These are phyloP conservation scores for Antennarius striatus DNA, from an alignment of 2,113 vertebrate species.

Conservation along the genomic window DNA sequence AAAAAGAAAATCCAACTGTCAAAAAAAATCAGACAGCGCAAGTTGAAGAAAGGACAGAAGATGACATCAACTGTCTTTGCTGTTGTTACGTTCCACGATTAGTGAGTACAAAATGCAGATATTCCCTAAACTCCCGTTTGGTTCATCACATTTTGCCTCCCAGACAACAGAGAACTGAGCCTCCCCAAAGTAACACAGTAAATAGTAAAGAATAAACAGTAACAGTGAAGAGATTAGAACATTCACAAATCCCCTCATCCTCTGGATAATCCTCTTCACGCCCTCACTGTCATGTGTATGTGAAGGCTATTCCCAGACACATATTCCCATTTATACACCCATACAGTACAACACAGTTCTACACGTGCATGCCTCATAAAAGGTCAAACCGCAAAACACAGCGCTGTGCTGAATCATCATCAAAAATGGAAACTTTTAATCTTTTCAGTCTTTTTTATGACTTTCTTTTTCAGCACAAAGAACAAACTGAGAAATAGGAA, in stretches of 20 bases:
- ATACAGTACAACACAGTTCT: conserved; percentile 31
- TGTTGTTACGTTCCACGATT: not conserved
- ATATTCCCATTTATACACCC: conserved; percentile 29
- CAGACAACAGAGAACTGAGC: not conserved
- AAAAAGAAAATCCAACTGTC: too few species aligned
- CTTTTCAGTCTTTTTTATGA: conserved; percentile 27
- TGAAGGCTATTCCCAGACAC: not conserved
- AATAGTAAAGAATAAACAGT: not conserved
- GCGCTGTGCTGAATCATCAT: conserved; percentile 60
- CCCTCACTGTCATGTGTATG: not conserved
- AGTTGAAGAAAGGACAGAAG: too few species aligned
- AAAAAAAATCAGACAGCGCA: too few species aligned
- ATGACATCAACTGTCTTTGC: not conserved
- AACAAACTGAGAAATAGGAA: conserved; percentile 63
- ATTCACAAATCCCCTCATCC: conserved; percentile 11
- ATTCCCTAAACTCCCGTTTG: conserved; percentile 16
- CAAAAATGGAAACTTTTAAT: conserved; percentile 73
- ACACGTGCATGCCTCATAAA: conserved; percentile 56
- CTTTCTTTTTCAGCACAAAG: conserved; percentile 35
- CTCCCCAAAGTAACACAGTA: not conserved
- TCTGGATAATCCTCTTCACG: conserved; percentile 29
- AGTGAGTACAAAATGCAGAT: not conserved
- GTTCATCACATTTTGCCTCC: not conserved
- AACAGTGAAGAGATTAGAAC: conserved; percentile 37
- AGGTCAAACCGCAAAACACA: conserved; percentile 61